Evolutionary conservation across 37 sponge, comb jelly and placozoan genomes (phyloP), one percentile per base, ranked within the genome.

Genomic region (Mnemiopsis leidyi): DNA sequence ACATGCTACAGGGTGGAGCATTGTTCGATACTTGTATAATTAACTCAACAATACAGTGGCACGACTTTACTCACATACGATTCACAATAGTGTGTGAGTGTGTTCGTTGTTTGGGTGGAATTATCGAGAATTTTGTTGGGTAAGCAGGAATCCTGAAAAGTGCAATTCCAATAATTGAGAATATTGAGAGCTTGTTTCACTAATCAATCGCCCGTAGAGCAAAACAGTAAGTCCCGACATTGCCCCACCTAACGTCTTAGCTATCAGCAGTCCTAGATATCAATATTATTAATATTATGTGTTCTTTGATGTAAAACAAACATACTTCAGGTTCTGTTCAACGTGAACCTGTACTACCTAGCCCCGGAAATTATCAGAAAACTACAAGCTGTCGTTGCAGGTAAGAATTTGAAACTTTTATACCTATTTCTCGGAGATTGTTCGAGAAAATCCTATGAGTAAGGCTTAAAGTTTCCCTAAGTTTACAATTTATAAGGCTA

Each of bases 291-390:
- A 5, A 71, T 48, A 48, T 48, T 48, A 13, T 48, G 13, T 48
- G 61, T 5, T 5, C 13, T 48, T 18, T 48, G 61, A 48, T 48
- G 61, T 48, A 18, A 18, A 48, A 5, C 13, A 5, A 18, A 18
- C 13, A 18, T 18, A 18, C 13, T 69, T 21, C 40, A 85, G 90
- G 90, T 85, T 9, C 2, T 85, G 30, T 85, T 85, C 48, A 85
- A 85, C 23, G 90, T 85, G 90, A 85, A 85, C 36, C 95, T 96
- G 37, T 94, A 93, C 94, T 97, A 96, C 93, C 75, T 96, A 18
- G 95, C 98, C 5, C 97, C 97, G 7, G 98, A 97, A 69, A 93
- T 97, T 0, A 92, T 97, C 26, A 76, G 73, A 38, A 92, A 30
- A 23, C 93, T 97, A 68, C 76, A 92, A 0, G 93, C 95, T 0